These are phyloP conservation scores for Apamea sordens DNA, from an alignment of 2,888 invertebrate genomes.

Conservation along the genomic window DNA sequence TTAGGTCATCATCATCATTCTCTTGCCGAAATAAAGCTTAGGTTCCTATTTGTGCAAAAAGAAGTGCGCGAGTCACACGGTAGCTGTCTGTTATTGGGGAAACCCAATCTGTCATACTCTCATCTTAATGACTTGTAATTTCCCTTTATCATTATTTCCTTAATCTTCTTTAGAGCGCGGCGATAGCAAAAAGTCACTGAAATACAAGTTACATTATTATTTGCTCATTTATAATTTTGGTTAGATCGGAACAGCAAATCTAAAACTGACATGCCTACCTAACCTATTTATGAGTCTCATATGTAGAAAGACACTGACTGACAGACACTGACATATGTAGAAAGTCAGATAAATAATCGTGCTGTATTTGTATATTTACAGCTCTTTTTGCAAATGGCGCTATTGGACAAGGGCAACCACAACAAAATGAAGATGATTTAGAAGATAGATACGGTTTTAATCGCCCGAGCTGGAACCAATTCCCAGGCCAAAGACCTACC, in stretches of 20 bases:
- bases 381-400: constrained; percentile 71
- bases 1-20: background rate
- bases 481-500: constrained; percentile 49
- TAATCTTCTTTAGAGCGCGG: background rate
- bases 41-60: background rate
- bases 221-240: background rate
- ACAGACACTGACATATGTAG: background rate
- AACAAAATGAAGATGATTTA: constrained; percentile 66
- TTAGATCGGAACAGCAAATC: background rate
- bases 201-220: background rate
- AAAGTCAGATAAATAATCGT: background rate
- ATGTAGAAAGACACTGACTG: no score
- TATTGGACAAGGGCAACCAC: constrained; percentile 72
- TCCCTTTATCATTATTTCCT: constrained; percentile 13
- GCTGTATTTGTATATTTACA: constrained; percentile 61
- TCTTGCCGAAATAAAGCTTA: background rate
- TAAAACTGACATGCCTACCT: background rate
- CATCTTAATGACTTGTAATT: constrained; percentile 11
- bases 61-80: background rate
- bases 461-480: constrained; percentile 34
- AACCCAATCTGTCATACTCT: background rate
- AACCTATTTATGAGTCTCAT: no score
- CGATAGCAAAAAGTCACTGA: background rate
- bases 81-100: constrained; percentile 1
- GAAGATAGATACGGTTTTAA: constrained; percentile 79